Evolutionary conservation across 1,140 invertebrate genomes (phyloP).

Genomic region (Camponotus pennsylvanicus): DNA sequence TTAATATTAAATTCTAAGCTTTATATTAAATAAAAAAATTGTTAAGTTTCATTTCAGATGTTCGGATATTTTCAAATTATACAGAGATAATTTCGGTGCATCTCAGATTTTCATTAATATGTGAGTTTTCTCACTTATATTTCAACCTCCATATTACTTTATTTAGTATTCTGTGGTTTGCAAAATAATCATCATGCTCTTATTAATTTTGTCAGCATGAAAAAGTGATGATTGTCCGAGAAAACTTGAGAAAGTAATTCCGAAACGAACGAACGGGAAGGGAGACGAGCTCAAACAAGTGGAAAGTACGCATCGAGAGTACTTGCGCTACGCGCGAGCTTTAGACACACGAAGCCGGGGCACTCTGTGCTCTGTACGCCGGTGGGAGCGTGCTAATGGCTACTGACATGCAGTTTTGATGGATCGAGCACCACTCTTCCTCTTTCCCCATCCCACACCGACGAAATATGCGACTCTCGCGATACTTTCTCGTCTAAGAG

Average conservation of each 20-base stretch:
- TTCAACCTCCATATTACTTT: background rate
- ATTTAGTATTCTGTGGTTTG: background rate
- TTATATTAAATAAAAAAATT: background rate
- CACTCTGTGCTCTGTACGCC: conserved; percentile 75
- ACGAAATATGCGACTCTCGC: conserved; percentile 73
- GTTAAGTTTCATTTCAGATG: background rate
- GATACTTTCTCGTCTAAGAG: conserved; percentile 67
- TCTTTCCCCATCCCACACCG: conserved; percentile 76
- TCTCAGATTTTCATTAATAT: background rate
- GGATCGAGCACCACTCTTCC: conserved; percentile 86
- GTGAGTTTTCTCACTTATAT: background rate
- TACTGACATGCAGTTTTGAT: conserved; percentile 88
- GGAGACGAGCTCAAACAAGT: conserved; percentile 61
- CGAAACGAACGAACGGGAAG: conserved; percentile 17
- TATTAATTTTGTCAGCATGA: background rate
- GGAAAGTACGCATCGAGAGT: conserved; percentile 65
- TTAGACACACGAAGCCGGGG: conserved; percentile 50
- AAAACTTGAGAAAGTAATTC: conserved; percentile 22
- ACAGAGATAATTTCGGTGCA: background rate
- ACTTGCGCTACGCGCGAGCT: conserved; percentile 44
- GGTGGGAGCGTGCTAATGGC: conserved; percentile 88
- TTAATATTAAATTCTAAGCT: background rate
- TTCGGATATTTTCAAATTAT: background rate
- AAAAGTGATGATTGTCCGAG: background rate
- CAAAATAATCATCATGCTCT: background rate